phyloP scores from a whole-genome alignment of 2,797 vertebrate species.

The Nannoperca australis region DNA sequence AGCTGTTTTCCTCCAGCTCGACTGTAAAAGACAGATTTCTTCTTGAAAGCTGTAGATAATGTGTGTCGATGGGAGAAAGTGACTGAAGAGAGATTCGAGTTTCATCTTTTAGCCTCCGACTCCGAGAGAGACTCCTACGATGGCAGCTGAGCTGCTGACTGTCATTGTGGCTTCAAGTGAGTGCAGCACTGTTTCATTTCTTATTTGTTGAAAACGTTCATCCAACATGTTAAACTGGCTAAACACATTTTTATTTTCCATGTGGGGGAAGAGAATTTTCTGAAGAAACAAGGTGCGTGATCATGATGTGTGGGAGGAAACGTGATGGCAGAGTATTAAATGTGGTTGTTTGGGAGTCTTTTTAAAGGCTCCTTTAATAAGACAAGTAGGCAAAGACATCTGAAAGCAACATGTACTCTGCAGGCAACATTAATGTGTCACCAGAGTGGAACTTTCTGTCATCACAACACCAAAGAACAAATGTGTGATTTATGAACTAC shows the following conservation, averaged over 20 bases:
- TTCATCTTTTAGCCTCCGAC: not conserved
- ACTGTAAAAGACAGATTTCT: too few relatives aligned
- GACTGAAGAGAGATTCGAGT: not conserved
- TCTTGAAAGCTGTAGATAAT: not conserved
- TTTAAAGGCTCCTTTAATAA: not conserved
- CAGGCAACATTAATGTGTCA: not conserved
- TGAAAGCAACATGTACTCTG: not conserved
- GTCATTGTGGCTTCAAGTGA: slow-evolving; percentile 64
- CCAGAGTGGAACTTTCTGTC: not conserved
- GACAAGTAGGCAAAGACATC: not conserved
- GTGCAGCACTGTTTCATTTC: not conserved
- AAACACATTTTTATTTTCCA: not conserved
- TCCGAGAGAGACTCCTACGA: not conserved
- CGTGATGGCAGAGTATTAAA: not conserved
- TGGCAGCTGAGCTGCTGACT: slow-evolving; percentile 53
- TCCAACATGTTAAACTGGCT: not conserved
- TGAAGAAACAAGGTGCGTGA: not conserved
- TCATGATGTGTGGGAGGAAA: not conserved
- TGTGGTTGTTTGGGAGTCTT: not conserved
- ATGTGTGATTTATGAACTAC: not conserved
- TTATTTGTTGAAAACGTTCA: not conserved
- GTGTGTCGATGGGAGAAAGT: not conserved
- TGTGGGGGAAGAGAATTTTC: not conserved
- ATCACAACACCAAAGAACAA: too few relatives aligned
- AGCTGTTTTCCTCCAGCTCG: not conserved